A percentile compares a stretch with the other conserved stretches of the same genome.
These are phyloP conservation scores for Ctenochaetus hawaiiensis DNA, from an alignment of 2,797 vertebrate species.

Conservation along the genomic window DNA sequence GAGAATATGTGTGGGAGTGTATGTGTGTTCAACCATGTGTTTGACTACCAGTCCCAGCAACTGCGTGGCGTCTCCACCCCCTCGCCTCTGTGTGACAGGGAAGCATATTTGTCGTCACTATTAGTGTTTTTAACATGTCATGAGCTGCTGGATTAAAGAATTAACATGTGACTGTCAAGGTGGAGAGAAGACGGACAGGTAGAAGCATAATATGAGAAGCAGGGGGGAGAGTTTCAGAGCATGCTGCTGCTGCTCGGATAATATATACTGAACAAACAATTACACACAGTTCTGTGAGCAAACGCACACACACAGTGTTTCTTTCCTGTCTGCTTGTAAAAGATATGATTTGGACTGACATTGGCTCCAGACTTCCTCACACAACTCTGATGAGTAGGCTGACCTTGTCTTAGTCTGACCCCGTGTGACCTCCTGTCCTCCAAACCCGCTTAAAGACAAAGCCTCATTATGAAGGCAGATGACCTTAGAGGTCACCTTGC, in stretches of 20 bases:
- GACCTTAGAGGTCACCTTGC: constrained; percentile 46
- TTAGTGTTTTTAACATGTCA: constrained; percentile 79
- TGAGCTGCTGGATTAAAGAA: constrained; percentile 81
- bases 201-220: constrained; percentile 50
- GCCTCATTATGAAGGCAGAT: constrained; percentile 73
- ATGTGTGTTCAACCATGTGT: constrained; percentile 59
- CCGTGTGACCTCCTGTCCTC: constrained; percentile 69
- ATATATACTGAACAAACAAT: constrained; percentile 49
- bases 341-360: constrained; percentile 79
- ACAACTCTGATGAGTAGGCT: constrained; percentile 76
- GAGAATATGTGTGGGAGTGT: constrained; percentile 40
- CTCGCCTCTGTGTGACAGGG: constrained; percentile 55
- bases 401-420: constrained; percentile 77
- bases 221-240: constrained; percentile 56
- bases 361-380: constrained; percentile 83
- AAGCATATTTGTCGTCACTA: constrained; percentile 81
- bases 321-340: constrained; percentile 73
- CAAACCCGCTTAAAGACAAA: constrained; percentile 71
- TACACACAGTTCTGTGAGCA: constrained; percentile 30
- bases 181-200: constrained; percentile 56
- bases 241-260: constrained; percentile 53
- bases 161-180: constrained; percentile 79
- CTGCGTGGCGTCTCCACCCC: constrained; percentile 37
- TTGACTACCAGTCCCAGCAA: constrained; percentile 46
- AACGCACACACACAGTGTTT: constrained; percentile 44